phyloP scores from a whole-genome alignment of 2,113 vertebrate species.

The Sebastes fasciatus region DNA sequence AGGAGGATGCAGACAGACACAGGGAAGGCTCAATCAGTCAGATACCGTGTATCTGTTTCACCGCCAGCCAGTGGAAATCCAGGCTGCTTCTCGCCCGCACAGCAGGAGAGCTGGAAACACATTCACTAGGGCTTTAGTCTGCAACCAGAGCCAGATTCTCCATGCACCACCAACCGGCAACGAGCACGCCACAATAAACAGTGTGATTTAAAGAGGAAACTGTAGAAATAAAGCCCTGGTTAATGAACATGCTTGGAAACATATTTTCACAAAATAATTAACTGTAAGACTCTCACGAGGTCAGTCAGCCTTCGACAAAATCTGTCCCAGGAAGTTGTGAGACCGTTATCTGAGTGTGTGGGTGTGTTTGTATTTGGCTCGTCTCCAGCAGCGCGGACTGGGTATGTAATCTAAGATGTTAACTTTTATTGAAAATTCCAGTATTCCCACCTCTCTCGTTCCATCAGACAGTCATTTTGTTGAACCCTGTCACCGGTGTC shows the following conservation, averaged over 20 bases:
- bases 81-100: conserved; percentile 40
- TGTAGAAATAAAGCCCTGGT: background rate
- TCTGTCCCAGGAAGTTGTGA: background rate
- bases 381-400: background rate
- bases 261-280: background rate
- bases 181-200: conserved; percentile 22
- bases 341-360: background rate
- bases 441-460: conserved; percentile 21
- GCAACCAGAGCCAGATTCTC: conserved; percentile 50
- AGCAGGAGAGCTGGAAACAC: conserved; percentile 51
- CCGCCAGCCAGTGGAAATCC: conserved; percentile 55
- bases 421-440: conserved; percentile 32
- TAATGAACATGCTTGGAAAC: background rate
- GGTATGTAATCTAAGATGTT: conserved; percentile 1
- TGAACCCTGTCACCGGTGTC: conserved; percentile 6
- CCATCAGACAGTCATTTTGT: background rate
- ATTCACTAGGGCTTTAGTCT: conserved; percentile 8
- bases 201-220: background rate
- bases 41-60: conserved; percentile 46
- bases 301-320: background rate
- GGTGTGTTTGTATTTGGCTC: background rate
- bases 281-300: background rate
- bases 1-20: conserved; percentile 46
- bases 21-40: conserved; percentile 34
- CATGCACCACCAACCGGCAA: background rate